These are phyloP conservation scores for Spodoptera litura DNA, from an alignment of 1,140 invertebrate species.

Conservation along the genomic window DNA sequence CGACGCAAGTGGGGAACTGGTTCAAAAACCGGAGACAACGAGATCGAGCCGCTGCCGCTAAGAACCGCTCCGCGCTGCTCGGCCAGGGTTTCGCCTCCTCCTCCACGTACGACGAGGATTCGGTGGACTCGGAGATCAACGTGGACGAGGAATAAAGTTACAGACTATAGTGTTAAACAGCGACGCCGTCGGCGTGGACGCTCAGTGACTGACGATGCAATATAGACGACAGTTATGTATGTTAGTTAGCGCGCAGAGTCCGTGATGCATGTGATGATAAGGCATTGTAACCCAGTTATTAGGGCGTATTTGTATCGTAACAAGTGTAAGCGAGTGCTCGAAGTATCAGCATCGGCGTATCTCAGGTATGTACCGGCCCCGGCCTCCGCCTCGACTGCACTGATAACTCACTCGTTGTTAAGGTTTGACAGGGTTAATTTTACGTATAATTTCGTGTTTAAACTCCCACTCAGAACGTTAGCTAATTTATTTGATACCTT, in stretches of 20 bases:
- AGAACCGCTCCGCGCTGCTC: slow-evolving; percentile 95
- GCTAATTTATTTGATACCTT: slow-evolving; percentile 55
- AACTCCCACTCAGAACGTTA: slow-evolving; percentile 44
- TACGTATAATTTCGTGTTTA: slow-evolving; percentile 50
- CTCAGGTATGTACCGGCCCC: slow-evolving; percentile 75
- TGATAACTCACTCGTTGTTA: slow-evolving; percentile 48
- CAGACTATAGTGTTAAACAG: slow-evolving; percentile 69
- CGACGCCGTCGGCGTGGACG: slow-evolving; percentile 54
- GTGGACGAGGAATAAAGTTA: slow-evolving; percentile 81
- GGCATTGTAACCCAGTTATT: slow-evolving; percentile 71
- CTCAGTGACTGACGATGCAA: slow-evolving; percentile 64
- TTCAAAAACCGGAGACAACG: slow-evolving; percentile 99
- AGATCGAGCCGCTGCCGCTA: slow-evolving; percentile 99
- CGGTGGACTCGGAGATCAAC: slow-evolving; percentile 83
- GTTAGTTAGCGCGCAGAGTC: slow-evolving; percentile 59
- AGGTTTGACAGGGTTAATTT: slow-evolving; percentile 64
- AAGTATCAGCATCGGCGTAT: slow-evolving; percentile 62
- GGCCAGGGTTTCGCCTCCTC: slow-evolving; percentile 81
- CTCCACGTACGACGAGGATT: slow-evolving; percentile 84
- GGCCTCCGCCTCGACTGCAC: slow-evolving; percentile 37
- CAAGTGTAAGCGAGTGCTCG: slow-evolving; percentile 77
- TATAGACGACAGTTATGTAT: slow-evolving; percentile 61
- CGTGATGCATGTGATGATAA: slow-evolving; percentile 73
- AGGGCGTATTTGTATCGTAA: slow-evolving; percentile 67
- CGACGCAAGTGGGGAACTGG: slow-evolving; percentile 99